Conservation (phyloP, 2,113 vertebrate species). For the Alces alces region DNA sequence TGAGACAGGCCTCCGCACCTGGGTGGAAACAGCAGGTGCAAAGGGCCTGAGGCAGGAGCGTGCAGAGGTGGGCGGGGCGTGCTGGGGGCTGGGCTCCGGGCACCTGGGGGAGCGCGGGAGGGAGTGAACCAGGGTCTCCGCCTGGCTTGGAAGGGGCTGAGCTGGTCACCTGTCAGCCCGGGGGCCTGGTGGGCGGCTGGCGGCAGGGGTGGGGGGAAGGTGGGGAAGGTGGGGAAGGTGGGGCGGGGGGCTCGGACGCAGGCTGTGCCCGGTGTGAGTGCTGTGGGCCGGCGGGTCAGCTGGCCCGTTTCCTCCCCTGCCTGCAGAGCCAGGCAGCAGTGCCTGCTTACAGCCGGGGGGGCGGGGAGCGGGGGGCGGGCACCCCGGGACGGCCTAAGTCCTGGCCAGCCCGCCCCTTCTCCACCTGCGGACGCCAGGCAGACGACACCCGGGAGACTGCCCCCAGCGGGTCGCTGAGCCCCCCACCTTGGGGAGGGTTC, state of each 20-base stretch:
- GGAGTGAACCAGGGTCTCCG: neutral
- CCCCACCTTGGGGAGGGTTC: neutral
- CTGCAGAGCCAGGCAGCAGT: neutral
- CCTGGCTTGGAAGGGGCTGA: neutral
- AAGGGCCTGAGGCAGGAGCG: neutral
- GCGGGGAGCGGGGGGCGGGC: neutral
- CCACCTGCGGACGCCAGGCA: too few species aligned
- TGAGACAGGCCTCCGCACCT: neutral
- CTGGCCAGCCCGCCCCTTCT: neutral
- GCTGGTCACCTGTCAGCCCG: too few species aligned
- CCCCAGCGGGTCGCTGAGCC: neutral
- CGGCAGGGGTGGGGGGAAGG: too few species aligned
- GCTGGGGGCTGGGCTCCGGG: neutral
- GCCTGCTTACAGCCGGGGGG: neutral
- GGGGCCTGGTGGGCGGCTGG: neutral
- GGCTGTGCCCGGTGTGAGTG: neutral
- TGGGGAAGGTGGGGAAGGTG: too few species aligned
- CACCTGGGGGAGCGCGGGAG: neutral
- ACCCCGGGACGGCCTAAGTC: neutral
- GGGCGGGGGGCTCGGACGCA: too few species aligned
- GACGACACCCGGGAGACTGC: neutral
- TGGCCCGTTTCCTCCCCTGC: neutral
- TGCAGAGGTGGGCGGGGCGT: accelerated
- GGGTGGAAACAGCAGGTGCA: neutral
- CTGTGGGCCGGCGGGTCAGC: neutral